Base-by-base conservation (phyloP, 1,140 invertebrate genomes). In the Archegozetes longisetosus region DNA sequence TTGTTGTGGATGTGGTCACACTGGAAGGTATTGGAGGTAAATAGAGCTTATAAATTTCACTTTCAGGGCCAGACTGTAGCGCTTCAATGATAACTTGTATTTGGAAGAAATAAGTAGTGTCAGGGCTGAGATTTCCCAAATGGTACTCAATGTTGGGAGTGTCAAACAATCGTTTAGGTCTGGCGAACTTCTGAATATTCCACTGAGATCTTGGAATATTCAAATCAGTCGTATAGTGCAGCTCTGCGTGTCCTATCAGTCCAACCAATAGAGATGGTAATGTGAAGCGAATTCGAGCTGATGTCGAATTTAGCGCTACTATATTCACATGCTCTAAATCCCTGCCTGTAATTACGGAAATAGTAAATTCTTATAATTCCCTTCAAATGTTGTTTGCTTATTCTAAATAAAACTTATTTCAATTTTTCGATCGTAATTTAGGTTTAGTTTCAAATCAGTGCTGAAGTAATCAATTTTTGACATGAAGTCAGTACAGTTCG, bases 71-170 rank as follows among this genome's bases (percentile, higher is more conserved):
- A 14, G 57, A 49, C 47, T 62, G 64, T 23, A 67, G 57, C n/a
- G 65, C 60, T 58, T 66, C 65, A 20, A 68, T 64, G 13, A 59
- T 55, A 3, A 68, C 60, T 51, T 59, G 53, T 2, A 68, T 66
- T 56, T 68, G 66, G 40, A 68, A 61, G 27, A 64, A 84, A 68
- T 92, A 92, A 25, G 80, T 77, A 0, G 85, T 88, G 50, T 84
- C 80, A 0, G 88, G 81, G 66, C 82, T 77, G n/a, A 92, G 70
- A 24, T 78, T 80, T 13, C 79, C 77, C 20, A 91, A 68, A 64
- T 87, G 80, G 70, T 90, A 88, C 68, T 91, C 86, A 58, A 90
- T 73, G 57, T 87, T 83, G 12, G 82, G 80, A 3, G 84, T 88
- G 2, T 84, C 84, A 54, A 92, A 85, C 0, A 90, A 69, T 85